A percentile compares a stretch with the other conserved stretches of the same genome.
Conservation (phyloP, 2,797 vertebrate species). For the Argya squamiceps region DNA sequence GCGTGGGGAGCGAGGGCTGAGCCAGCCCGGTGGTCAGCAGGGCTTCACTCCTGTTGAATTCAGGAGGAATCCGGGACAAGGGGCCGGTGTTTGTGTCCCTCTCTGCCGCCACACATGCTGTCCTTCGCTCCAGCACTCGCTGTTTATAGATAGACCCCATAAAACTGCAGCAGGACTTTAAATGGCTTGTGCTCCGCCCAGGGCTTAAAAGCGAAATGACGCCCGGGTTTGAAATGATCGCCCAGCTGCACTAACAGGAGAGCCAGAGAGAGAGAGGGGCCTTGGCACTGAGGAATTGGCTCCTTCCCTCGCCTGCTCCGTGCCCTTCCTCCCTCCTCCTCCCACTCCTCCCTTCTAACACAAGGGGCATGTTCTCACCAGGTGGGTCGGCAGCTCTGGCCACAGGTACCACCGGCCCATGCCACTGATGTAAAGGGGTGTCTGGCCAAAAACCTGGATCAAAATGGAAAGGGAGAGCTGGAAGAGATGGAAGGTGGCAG, state of each 20-base stretch:
- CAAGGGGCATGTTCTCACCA: slow-evolving; percentile 59
- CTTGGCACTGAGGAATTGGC: neutral
- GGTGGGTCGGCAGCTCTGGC: slow-evolving; percentile 69
- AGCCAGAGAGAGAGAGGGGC: neutral
- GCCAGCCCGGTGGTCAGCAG: neutral
- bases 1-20: neutral
- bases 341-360: neutral
- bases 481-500: neutral
- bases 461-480: neutral
- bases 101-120: neutral
- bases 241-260: neutral
- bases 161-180: neutral
- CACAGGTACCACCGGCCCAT: slow-evolving; percentile 74
- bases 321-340: neutral
- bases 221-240: neutral
- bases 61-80: neutral
- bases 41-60: neutral
- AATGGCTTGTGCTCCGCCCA: neutral
- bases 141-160: neutral
- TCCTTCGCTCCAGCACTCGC: neutral
- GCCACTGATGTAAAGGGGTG: slow-evolving; percentile 70
- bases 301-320: neutral
- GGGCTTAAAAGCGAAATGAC: neutral
- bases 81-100: neutral
- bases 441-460: slow-evolving; percentile 78